Evolutionary conservation across 2,113 vertebrate species (phyloP).

Genomic region (Beaufortia kweichowensis): DNA sequence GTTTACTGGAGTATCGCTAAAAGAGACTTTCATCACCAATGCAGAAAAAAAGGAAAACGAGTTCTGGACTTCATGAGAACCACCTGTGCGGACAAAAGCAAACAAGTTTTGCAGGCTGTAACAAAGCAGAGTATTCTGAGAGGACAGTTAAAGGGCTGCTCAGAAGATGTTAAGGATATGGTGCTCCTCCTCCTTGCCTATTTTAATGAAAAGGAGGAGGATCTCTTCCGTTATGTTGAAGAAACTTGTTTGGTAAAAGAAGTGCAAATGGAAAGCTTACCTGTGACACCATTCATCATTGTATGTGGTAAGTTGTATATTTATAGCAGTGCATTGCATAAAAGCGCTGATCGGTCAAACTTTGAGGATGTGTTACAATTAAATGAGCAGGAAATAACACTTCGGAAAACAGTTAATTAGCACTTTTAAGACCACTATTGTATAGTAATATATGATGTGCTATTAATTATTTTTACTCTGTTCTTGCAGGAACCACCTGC

Average conservation of each 20-base stretch:
- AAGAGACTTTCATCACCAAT: slow-evolving; percentile 23
- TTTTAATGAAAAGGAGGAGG: slow-evolving; percentile 52
- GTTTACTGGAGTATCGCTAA: slow-evolving; percentile 49
- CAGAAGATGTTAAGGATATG: slow-evolving; percentile 47
- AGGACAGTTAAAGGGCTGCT: slow-evolving; percentile 40
- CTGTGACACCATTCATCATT: slow-evolving; percentile 54
- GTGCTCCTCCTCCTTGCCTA: slow-evolving; percentile 51
- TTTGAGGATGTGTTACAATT: too few species aligned
- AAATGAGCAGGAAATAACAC: too few species aligned
- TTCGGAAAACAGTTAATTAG: too few species aligned
- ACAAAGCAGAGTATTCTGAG: slow-evolving; percentile 40
- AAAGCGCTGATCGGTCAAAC: too few species aligned
- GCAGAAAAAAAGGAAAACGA: slow-evolving; percentile 52
- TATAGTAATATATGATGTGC: not conserved
- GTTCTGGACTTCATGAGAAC: slow-evolving; percentile 50
- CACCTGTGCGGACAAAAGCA: slow-evolving; percentile 50
- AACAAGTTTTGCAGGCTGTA: slow-evolving; percentile 38
- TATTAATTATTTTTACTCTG: not conserved
- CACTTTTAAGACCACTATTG: too few species aligned
- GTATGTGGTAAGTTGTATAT: slow-evolving; percentile 50
- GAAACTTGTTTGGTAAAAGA: slow-evolving; percentile 40
- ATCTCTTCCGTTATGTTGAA: slow-evolving; percentile 46
- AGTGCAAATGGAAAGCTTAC: slow-evolving; percentile 43
- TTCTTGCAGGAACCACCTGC: slow-evolving; percentile 12
- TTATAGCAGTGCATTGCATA: too few species aligned